These are phyloP conservation scores for Trachelus troglodyta DNA, from an alignment of 2,888 invertebrate species.

Conservation along the genomic window DNA sequence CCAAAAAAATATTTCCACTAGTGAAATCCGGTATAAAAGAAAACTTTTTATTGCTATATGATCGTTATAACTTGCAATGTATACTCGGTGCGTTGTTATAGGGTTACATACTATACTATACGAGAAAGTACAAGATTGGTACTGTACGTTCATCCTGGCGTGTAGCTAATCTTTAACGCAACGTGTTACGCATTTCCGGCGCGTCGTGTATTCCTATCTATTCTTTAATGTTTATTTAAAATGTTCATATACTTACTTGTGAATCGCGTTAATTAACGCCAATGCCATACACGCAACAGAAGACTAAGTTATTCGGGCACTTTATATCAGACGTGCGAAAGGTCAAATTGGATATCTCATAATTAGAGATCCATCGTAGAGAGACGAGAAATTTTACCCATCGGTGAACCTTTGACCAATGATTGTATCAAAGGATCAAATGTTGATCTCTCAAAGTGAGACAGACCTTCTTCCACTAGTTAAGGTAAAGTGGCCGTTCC, in stretches of 20 bases:
- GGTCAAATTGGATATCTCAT: background rate
- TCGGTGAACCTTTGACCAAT: conserved; percentile 14
- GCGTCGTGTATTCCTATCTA: background rate
- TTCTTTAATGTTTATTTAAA: background rate
- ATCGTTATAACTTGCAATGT: background rate
- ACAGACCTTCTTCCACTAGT: background rate
- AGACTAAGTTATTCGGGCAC: background rate
- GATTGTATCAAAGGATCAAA: conserved; percentile 8
- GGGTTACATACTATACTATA: background rate
- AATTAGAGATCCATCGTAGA: background rate
- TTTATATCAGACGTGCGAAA: background rate
- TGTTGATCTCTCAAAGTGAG: background rate
- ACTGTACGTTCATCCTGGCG: background rate
- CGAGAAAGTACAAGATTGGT: background rate
- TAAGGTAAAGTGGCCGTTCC: background rate
- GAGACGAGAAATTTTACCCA: background rate
- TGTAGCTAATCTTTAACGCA: conserved; percentile 20
- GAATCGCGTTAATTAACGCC: background rate
- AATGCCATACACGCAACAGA: background rate
- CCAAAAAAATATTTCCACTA: background rate
- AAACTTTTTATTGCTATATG: background rate
- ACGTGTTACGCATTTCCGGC: conserved; percentile 20
- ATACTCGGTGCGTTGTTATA: background rate
- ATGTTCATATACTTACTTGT: background rate
- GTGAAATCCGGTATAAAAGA: background rate